Evolutionary conservation across 1,140 invertebrate species (phyloP).

Genomic region (Diabrotica virgifera): DNA sequence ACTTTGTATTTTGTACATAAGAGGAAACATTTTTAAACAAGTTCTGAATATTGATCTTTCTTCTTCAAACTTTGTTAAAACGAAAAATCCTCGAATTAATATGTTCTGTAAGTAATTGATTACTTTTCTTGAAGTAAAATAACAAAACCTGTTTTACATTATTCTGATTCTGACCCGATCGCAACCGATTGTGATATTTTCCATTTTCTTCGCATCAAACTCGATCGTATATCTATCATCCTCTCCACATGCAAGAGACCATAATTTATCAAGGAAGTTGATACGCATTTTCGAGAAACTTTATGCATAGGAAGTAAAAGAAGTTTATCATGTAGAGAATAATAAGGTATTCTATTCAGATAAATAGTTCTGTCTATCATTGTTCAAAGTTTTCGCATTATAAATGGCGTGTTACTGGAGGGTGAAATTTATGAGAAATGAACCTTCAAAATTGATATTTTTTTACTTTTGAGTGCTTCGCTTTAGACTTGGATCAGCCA

Average conservation of each 20-base stretch:
- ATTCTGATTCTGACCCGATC: background rate
- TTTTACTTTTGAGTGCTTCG: background rate
- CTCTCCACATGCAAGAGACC: constrained; percentile 5
- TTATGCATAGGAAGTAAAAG: constrained; percentile 23
- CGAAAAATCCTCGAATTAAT: too few species aligned
- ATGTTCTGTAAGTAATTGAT: too few species aligned
- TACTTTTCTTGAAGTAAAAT: background rate
- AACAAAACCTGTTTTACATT: background rate
- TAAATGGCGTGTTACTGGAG: constrained; percentile 37
- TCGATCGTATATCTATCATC: constrained; percentile 5
- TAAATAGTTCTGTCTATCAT: constrained; percentile 47
- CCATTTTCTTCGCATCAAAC: constrained; percentile 2
- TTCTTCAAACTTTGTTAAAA: too few species aligned
- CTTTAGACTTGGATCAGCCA: background rate
- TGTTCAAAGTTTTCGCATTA: constrained; percentile 41
- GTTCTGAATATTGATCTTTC: too few species aligned
- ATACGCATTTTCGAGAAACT: constrained; percentile 14
- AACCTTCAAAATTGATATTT: constrained; percentile 31
- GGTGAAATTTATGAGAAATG: constrained; percentile 44
- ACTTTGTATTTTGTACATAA: too few species aligned
- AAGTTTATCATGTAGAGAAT: constrained; percentile 43
- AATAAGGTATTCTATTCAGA: constrained; percentile 42
- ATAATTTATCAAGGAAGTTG: constrained; percentile 16
- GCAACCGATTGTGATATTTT: background rate
- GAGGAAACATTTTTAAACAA: too few species aligned